These are phyloP conservation scores for Heliothis subflexa DNA, from an alignment of 1,140 invertebrate genomes.

Conservation along the genomic window DNA sequence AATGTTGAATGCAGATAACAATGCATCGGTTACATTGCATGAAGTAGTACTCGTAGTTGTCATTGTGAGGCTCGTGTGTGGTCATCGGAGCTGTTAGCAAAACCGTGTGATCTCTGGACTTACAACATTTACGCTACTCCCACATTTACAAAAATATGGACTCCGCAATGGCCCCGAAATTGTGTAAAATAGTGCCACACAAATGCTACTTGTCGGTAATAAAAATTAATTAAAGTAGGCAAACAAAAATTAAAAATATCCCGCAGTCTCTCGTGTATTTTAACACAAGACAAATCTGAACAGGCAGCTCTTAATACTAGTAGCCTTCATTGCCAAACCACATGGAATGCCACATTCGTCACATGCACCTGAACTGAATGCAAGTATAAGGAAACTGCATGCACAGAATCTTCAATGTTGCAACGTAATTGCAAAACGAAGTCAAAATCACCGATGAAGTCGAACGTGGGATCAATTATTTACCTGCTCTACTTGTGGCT, in stretches of 20 bases:
- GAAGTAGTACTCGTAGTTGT: slow-evolving; percentile 40
- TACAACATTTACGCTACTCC: slow-evolving; percentile 33
- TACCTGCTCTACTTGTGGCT: slow-evolving; percentile 65
- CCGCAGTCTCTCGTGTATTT: slow-evolving; percentile 13
- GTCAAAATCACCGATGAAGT: slow-evolving; percentile 60
- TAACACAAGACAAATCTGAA: slow-evolving; percentile 46
- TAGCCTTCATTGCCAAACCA: slow-evolving; percentile 50
- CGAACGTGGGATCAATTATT: slow-evolving; percentile 81
- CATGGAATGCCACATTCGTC: slow-evolving; percentile 48
- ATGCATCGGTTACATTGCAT: slow-evolving; percentile 55
- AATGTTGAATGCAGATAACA: slow-evolving; percentile 52
- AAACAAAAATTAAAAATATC: slow-evolving; percentile 6
- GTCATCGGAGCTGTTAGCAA: slow-evolving; percentile 26
- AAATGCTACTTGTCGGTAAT: too few relatives aligned
- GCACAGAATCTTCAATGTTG: slow-evolving; percentile 55
- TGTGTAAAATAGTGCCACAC: too few relatives aligned
- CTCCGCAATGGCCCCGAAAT: background rate
- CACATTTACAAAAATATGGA: slow-evolving; percentile 1
- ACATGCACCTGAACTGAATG: slow-evolving; percentile 46
- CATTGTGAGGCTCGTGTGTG: slow-evolving; percentile 32
- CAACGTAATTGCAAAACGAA: slow-evolving; percentile 51
- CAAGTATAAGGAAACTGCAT: slow-evolving; percentile 53
- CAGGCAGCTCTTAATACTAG: background rate
- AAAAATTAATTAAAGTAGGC: too few relatives aligned
- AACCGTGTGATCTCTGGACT: slow-evolving; percentile 30